Evolutionary conservation across 2,888 invertebrate species (phyloP).

Genomic region (Gortyna flavago): DNA sequence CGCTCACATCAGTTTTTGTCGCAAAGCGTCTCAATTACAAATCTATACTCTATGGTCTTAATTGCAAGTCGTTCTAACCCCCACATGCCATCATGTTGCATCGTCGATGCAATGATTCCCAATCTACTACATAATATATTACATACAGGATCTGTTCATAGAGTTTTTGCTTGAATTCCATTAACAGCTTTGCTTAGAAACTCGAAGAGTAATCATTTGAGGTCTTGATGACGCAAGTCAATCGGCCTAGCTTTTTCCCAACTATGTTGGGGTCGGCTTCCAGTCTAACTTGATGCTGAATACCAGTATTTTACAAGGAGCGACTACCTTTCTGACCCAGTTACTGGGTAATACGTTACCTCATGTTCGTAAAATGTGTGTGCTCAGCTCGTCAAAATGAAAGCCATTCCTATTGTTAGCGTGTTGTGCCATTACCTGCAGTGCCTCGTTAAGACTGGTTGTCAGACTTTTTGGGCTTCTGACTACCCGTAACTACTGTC

Average conservation of each 20-base stretch:
- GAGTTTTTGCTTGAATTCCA: conserved; percentile 49
- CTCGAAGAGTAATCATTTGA: conserved; percentile 21
- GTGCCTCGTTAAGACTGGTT: no score
- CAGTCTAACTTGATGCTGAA: background rate
- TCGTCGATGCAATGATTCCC: conserved; percentile 36
- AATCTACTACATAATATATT: conserved; percentile 41
- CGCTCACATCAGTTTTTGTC: conserved; percentile 41
- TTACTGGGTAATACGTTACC: no score
- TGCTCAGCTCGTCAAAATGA: no score
- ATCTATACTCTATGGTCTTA: conserved; percentile 23
- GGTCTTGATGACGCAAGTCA: conserved; percentile 16
- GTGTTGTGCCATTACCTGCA: no score
- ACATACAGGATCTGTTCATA: conserved; percentile 17
- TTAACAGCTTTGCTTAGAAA: conserved; percentile 10
- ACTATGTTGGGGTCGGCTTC: background rate
- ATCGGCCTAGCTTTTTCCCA: background rate
- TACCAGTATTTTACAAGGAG: background rate
- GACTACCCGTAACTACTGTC: no score
- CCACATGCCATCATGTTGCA: conserved; percentile 35
- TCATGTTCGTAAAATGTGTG: no score
- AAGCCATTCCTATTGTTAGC: no score
- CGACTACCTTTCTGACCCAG: no score
- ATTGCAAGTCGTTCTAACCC: conserved; percentile 38
- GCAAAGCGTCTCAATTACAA: conserved; percentile 42
- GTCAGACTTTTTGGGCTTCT: no score